phyloP scores from a whole-genome alignment of 1,140 invertebrate genomes.

The Ceratosolen fusciceps region DNA sequence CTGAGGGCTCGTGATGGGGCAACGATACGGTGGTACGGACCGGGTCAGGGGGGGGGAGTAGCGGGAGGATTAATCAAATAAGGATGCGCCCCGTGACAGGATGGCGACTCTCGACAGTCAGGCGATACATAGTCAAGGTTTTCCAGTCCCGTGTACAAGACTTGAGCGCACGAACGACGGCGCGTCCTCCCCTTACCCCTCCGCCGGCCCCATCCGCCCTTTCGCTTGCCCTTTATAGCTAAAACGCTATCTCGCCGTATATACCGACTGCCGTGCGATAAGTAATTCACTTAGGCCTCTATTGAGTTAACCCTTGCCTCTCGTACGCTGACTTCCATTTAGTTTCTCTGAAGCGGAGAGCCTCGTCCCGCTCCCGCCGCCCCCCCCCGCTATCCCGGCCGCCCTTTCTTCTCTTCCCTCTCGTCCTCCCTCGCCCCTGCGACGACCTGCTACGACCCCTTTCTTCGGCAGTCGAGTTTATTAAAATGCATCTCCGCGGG shows the following conservation, averaged over 20 bases:
- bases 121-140: slow-evolving; percentile 42
- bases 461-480: not conserved
- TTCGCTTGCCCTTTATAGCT: slow-evolving; percentile 49
- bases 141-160: not conserved
- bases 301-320: slow-evolving; percentile 73
- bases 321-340: slow-evolving; percentile 62
- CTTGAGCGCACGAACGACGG: not conserved
- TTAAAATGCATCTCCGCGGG: not conserved
- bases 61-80: slow-evolving; percentile 37
- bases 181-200: not conserved
- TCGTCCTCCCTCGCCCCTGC: slow-evolving; percentile 43
- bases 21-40: no score
- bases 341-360: slow-evolving; percentile 59
- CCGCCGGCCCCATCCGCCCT: not conserved
- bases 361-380: slow-evolving; percentile 52
- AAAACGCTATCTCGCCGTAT: slow-evolving; percentile 68
- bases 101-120: not conserved
- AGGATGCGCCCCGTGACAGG: slow-evolving; percentile 27
- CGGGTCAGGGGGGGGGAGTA: no score
- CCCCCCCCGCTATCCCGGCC: not conserved
- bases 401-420: no score
- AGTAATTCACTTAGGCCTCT: slow-evolving; percentile 71
- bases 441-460: not conserved
- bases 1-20: no score
- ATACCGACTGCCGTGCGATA: slow-evolving; percentile 67